Percentiles rank a stretch among this genome's conserved stretches.
These are phyloP conservation scores for Stylophora pistillata DNA, from an alignment of 64 coral and sea anemone genomes.

Conservation along the genomic window DNA sequence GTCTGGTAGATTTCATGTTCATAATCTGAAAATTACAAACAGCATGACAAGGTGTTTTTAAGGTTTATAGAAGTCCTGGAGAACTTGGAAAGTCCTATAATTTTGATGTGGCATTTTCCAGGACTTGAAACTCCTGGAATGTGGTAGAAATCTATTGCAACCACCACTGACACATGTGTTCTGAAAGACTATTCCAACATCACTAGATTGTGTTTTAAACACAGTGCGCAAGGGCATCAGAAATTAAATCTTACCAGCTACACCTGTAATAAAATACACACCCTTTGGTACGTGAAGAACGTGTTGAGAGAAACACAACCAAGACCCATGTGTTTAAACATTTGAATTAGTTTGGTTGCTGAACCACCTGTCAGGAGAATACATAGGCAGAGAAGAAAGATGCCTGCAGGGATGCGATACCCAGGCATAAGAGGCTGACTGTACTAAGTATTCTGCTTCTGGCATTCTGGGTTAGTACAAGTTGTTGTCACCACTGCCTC, in stretches of 20 bases:
- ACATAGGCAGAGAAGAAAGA: constrained; percentile 38
- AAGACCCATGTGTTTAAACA: constrained; percentile 50
- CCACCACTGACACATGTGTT: too few species aligned
- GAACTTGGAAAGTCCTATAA: too few species aligned
- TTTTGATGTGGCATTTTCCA: too few species aligned
- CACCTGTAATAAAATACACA: too few species aligned
- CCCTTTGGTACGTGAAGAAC: background rate
- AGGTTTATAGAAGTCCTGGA: too few species aligned
- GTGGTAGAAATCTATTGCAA: too few species aligned
- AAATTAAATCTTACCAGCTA: too few species aligned
- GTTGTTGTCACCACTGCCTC: constrained; percentile 46
- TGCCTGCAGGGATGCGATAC: constrained; percentile 19
- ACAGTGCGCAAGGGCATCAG: too few species aligned
- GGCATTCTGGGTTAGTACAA: constrained; percentile 30
- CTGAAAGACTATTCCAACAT: too few species aligned
- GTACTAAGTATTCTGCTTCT: constrained; percentile 40
- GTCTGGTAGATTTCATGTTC: constrained; percentile 20
- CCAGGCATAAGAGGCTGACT: constrained; percentile 34
- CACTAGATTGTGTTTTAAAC: too few species aligned
- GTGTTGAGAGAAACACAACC: constrained; percentile 1
- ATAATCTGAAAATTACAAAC: constrained; percentile 47
- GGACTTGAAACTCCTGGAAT: too few species aligned
- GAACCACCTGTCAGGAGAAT: constrained; percentile 48
- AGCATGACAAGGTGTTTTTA: too few species aligned
- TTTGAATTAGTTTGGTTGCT: constrained; percentile 34